Conservation (phyloP, 2,797 vertebrate species). For the Sebastes elongatus region DNA sequence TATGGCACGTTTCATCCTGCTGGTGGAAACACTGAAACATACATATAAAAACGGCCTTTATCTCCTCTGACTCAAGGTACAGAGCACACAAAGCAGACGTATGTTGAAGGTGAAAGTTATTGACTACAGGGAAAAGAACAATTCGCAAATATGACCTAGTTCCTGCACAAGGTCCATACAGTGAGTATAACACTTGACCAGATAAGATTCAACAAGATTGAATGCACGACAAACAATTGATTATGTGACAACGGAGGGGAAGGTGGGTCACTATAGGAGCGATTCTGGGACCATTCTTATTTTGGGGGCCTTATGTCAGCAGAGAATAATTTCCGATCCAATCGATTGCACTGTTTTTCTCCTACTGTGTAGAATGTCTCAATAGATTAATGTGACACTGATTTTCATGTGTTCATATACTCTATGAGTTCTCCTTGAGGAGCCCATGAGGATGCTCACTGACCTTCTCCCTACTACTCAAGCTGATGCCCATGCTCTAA, state of each 20-base stretch:
- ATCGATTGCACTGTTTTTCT: not conserved
- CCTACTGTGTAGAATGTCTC: not conserved
- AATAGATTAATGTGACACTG: not conserved
- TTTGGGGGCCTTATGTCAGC: not conserved
- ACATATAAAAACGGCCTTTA: not conserved
- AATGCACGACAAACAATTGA: not conserved
- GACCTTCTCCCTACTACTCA: not conserved
- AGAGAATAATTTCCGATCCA: not conserved
- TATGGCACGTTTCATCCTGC: not conserved
- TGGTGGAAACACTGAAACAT: not conserved
- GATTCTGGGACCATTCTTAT: not conserved
- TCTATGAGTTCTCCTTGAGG: not conserved
- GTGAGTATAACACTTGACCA: not conserved
- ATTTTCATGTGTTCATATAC: not conserved
- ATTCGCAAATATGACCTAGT: constrained; percentile 27
- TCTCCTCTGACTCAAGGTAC: not conserved
- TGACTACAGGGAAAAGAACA: not conserved
- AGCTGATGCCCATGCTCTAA: not conserved
- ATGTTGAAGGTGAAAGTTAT: not conserved
- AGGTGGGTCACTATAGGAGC: not conserved
- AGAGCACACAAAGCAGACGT: not conserved
- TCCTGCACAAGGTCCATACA: not conserved
- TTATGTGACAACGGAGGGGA: not conserved
- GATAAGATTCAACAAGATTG: constrained; percentile 15
- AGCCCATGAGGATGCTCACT: not conserved